A percentile compares a stretch with the other conserved stretches of the same genome.
Evolutionary conservation across 2,888 invertebrate species (phyloP).

Genomic region (Coenonympha glycerion): DNA sequence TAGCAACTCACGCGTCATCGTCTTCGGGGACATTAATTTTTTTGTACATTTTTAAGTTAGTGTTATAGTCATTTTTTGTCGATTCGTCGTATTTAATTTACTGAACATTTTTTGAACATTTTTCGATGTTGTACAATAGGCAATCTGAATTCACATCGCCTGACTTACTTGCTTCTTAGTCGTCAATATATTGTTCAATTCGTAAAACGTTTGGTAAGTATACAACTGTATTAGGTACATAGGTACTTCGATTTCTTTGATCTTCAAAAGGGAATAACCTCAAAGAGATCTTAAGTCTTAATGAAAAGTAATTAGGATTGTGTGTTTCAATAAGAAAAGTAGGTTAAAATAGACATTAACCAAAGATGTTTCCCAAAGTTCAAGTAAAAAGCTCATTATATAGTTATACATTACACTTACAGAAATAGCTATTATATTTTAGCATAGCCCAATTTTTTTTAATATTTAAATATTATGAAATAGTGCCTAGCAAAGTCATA

Average conservation of each 20-base stretch:
- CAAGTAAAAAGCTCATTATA: too few relatives aligned
- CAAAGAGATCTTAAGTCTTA: background rate
- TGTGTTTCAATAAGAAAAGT: background rate
- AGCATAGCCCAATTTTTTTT: background rate
- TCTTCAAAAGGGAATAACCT: background rate
- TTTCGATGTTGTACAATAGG: background rate
- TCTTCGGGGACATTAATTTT: slow-evolving; percentile 20
- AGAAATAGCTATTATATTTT: too few relatives aligned
- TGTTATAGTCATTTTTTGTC: background rate
- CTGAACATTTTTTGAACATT: background rate
- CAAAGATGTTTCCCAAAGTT: too few relatives aligned
- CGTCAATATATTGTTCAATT: too few relatives aligned
- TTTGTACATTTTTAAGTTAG: slow-evolving; percentile 14
- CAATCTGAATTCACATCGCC: too few relatives aligned
- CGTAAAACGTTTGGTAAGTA: too few relatives aligned
- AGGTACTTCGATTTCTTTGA: background rate
- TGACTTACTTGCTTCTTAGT: too few relatives aligned
- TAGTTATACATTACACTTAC: too few relatives aligned
- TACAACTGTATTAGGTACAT: too few relatives aligned
- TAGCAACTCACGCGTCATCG: slow-evolving; percentile 27
- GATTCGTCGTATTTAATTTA: background rate
- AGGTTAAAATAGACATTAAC: background rate
- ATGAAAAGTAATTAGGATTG: background rate
- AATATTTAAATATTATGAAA: too few relatives aligned
- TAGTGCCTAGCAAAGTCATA: background rate